A percentile compares a stretch with the other conserved stretches of the same genome.
These are phyloP conservation scores for Drosophila mayaguana DNA, from an alignment of 2,888 invertebrate species.

Conservation along the genomic window DNA sequence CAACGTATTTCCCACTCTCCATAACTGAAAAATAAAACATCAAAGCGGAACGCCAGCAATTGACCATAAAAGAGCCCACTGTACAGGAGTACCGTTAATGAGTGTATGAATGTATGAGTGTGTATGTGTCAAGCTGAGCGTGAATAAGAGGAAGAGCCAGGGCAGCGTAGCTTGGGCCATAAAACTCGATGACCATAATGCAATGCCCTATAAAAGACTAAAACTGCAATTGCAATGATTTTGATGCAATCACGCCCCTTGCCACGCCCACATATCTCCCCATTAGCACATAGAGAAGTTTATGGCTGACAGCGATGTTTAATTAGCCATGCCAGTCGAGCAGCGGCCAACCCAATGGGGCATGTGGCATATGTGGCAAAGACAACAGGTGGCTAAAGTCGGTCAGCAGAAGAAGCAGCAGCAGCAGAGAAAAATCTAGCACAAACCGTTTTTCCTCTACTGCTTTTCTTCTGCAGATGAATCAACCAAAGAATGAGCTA, in stretches of 20 bases:
- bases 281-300: not conserved
- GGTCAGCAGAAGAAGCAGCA: constrained; percentile 22
- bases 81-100: constrained; percentile 58
- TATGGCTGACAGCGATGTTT: constrained; percentile 22
- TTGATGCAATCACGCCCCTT: not conserved
- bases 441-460: constrained; percentile 34
- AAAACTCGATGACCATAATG: constrained; percentile 45
- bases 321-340: constrained; percentile 46
- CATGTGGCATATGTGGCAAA: constrained; percentile 24
- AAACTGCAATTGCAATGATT: constrained; percentile 39
- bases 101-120: constrained; percentile 21
- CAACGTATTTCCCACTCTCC: constrained; percentile 10
- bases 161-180: constrained; percentile 4
- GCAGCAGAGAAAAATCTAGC: constrained; percentile 29
- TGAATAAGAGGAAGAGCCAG: not conserved
- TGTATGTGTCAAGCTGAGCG: constrained; percentile 13
- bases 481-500: not conserved
- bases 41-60: constrained; percentile 62
- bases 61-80: constrained; percentile 58
- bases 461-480: constrained; percentile 11
- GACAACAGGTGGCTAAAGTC: constrained; percentile 40
- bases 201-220: constrained; percentile 39
- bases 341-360: constrained; percentile 33
- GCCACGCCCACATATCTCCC: not conserved
- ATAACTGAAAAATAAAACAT: constrained; percentile 35